These are phyloP conservation scores for Dinocampus coccinellae DNA, from an alignment of 2,888 invertebrate genomes.

Conservation along the genomic window DNA sequence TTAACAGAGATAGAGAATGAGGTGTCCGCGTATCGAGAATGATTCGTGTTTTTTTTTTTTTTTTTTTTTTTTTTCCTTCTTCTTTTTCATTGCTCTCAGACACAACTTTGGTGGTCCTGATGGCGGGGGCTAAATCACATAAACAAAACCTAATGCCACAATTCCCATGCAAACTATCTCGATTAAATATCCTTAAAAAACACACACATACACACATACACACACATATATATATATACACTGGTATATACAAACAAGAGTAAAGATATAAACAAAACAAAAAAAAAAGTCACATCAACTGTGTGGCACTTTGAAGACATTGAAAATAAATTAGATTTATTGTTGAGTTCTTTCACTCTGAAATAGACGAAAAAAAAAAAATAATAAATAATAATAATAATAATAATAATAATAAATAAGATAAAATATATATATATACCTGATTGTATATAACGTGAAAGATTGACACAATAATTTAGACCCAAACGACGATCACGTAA, in stretches of 20 bases:
- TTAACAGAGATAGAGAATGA: too few relatives aligned
- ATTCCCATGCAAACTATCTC: constrained; percentile 66
- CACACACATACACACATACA: too few relatives aligned
- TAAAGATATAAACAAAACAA: background rate
- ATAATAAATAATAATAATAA: too few relatives aligned
- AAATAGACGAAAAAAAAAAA: too few relatives aligned
- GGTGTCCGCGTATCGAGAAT: background rate
- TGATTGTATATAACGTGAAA: background rate
- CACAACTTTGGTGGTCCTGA: constrained; percentile 65
- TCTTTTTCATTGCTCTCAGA: constrained; percentile 41
- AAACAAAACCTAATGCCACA: constrained; percentile 60
- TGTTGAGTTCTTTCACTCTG: background rate
- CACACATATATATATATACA: too few relatives aligned
- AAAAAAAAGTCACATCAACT: background rate
- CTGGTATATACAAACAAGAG: background rate
- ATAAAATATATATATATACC: background rate
- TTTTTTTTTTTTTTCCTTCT: background rate
- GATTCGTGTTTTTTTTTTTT: constrained; percentile 42
- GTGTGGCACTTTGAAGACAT: background rate
- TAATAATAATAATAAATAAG: too few relatives aligned
- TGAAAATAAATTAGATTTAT: background rate
- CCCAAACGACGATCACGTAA: constrained; percentile 64
- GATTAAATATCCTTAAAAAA: background rate
- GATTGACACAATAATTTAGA: constrained; percentile 47
- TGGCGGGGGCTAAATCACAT: background rate